Base-by-base conservation (phyloP, 2,113 vertebrate genomes). In the Grallaria varia region DNA sequence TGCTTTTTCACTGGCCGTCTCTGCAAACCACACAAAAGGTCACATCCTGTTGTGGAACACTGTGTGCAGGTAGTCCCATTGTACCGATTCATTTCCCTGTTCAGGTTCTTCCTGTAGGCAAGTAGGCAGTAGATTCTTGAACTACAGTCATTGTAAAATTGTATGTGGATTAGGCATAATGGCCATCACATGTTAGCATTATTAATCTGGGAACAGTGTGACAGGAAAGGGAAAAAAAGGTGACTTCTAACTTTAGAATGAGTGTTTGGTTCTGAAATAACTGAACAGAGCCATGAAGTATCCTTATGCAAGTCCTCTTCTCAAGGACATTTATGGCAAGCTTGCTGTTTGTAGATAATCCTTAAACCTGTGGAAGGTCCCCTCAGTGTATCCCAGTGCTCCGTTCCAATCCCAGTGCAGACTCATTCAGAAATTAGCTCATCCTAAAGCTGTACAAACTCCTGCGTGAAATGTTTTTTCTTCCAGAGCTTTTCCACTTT, bases 1-100 rank as follows among this genome's bases (percentile, higher is more conserved):
- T 99, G 98, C 92, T 99, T 99, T 97, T 95, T 99, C 69, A 98
- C 96, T 3, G 95, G 97, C 42, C 93, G 73, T 87, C 92, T 98
- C 66, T 97, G 90, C 31, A 97, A 97, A 64, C 98, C 97, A 73
- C 99, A 98, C 95, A 98, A 98, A 95, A 96, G 49, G 18, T 97
- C 97, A 40, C 98, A 99, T 81, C 97, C 98, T 63, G 90, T 98
- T 59, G 42, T 97, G 12, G 98, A 99, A 74, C 98, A 98, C 95
- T 98, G 98, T 77, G 92, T 97, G 52, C 98, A 98, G 98, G 98
- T 99, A 95, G 18, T 67, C 60, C 53, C 62, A 37, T 25, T 59
- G 63, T 52, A 62, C 12, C 21, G n/a, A 69, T 72, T 86, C 6
- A 63, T 82, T 90, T 75, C 35, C 33, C 19, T 76, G 4, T 63